phyloP scores from a whole-genome alignment of 2,888 invertebrate genomes.

The Papilio gigon region DNA sequence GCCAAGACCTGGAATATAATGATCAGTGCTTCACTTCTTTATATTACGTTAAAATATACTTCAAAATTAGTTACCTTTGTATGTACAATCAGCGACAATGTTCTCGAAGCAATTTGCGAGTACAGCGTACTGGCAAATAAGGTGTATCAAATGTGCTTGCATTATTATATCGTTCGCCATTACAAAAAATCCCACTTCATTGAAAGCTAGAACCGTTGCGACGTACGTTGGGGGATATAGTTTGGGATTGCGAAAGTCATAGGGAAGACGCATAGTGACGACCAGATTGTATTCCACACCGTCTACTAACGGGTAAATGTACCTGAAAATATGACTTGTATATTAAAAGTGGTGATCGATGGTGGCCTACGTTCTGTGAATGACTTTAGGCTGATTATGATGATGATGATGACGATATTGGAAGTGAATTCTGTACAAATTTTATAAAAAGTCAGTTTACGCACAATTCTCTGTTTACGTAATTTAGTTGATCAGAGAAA shows the following conservation, averaged over 20 bases:
- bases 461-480: too few species aligned
- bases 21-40: not conserved
- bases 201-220: slow-evolving; percentile 54
- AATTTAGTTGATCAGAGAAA: not conserved
- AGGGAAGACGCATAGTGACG: slow-evolving; percentile 59
- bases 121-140: slow-evolving; percentile 65
- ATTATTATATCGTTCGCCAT: slow-evolving; percentile 67
- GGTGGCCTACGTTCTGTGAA: too few species aligned
- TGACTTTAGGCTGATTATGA: too few species aligned
- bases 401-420: too few species aligned
- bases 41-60: not conserved
- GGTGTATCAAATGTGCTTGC: slow-evolving; percentile 65
- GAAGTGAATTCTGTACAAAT: too few species aligned
- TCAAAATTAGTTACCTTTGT: slow-evolving; percentile 33
- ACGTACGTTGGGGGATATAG: slow-evolving; percentile 58
- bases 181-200: slow-evolving; percentile 61
- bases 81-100: slow-evolving; percentile 56
- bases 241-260: slow-evolving; percentile 53
- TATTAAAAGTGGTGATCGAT: not conserved
- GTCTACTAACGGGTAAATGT: slow-evolving; percentile 63
- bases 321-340: slow-evolving; percentile 53
- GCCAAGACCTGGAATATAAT: not conserved
- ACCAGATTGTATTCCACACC: slow-evolving; percentile 68
- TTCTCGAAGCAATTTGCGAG: slow-evolving; percentile 65
- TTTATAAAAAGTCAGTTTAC: too few species aligned